Conservation (phyloP, 2,888 invertebrate genomes). For the Meloe dianella region DNA sequence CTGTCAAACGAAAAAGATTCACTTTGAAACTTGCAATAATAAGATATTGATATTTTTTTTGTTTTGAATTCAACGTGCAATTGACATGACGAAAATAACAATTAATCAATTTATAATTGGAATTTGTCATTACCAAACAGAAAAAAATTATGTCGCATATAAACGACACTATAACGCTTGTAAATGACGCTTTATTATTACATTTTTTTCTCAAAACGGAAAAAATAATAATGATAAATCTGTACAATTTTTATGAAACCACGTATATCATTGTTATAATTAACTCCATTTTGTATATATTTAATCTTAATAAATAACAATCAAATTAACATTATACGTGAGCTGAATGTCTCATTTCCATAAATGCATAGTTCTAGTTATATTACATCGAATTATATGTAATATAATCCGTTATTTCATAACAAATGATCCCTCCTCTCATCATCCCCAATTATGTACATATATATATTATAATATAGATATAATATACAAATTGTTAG, state of each 20-base stretch:
- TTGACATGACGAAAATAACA: background rate
- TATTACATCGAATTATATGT: conserved; percentile 30
- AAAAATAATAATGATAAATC: background rate
- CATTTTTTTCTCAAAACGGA: no score
- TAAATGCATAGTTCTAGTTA: conserved; percentile 26
- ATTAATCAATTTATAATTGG: background rate
- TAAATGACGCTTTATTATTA: background rate
- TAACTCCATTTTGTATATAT: conserved; percentile 2
- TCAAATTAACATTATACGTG: conserved; percentile 5
- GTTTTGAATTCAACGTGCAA: background rate
- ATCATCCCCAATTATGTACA: background rate
- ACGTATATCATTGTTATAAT: background rate
- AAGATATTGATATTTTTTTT: no score
- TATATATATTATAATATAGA: background rate
- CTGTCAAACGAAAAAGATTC: no score
- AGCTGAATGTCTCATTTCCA: conserved; percentile 18
- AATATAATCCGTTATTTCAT: conserved; percentile 16
- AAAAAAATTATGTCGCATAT: background rate
- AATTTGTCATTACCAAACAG: no score
- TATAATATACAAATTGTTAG: background rate
- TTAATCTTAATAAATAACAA: conserved; percentile 1
- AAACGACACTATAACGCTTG: background rate
- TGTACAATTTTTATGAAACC: background rate
- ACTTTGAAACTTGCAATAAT: no score
- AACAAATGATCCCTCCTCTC: background rate